Evolutionary conservation across 2,797 vertebrate species (phyloP), one percentile per base, ranked within the genome.

Genomic region (Gephyroberyx darwinii): DNA sequence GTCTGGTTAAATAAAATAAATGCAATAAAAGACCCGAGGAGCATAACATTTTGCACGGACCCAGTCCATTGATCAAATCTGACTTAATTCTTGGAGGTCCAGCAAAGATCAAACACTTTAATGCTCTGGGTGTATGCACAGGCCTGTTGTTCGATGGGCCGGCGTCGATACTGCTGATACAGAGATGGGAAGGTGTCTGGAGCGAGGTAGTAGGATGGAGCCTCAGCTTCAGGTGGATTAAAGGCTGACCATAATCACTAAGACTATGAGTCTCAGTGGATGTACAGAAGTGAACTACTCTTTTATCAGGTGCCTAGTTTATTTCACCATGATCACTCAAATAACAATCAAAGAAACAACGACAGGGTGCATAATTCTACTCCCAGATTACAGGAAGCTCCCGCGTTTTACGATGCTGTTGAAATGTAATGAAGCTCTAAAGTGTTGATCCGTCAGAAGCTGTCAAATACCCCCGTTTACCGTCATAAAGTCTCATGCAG

Each of bases 91-190:
- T 76, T 59, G 17, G 64, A 71, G 70, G 56, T 53, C 19, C 19
- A 52, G 19, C 48, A 63, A 37, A 63, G 61, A 64, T 80, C 76
- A 77, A 78, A 74, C 52, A 52, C 33, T 43, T 59, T 69, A 72
- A 77, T 71, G 35, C 45, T 17, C 52, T 57, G 53, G 14, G 73
- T 60, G 61, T 63, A 20, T 22, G 41, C 60, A 20, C 10, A 33
- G 69, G 59, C 31, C 74, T 47, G 57, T 35, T 52, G 63, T 66
- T 83, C 75, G 51, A 80, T 71, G 62, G 26, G 65, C 57, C 68
- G 65, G 41, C 58, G 72, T 89, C 84, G 78, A 89, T 88, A 80
- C 71, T 50, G 51, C 76, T 62, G 43, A 86, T 84, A 83, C 81
- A 65, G 33, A 71, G 47, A 33, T 20, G 54, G 60, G n/a, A 5